Percentiles rank a stretch among this genome's conserved stretches.
Evolutionary conservation across 2,113 vertebrate genomes (phyloP).

Genomic region (Tachuris rubrigastra): DNA sequence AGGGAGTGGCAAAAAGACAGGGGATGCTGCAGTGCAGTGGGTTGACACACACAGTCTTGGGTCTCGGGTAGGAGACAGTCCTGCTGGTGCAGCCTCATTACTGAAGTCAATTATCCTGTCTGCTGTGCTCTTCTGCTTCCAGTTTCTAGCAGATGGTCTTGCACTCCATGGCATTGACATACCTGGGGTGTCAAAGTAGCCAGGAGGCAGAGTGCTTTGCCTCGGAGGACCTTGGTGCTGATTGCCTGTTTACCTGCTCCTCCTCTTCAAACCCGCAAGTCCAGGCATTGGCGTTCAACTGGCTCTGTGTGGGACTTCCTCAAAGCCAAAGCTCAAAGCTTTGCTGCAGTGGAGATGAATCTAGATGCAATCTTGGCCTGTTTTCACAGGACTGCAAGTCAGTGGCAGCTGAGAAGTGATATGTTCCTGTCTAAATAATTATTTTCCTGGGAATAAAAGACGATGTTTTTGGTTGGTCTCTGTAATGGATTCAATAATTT

Average conservation of each 20-base stretch:
- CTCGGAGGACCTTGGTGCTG: neutral
- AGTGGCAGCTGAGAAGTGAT: neutral
- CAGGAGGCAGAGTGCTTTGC: neutral
- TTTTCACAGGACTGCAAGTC: neutral
- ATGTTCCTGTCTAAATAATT: neutral
- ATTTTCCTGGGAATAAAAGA: slow-evolving; percentile 5
- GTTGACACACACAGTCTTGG: neutral
- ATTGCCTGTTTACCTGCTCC: neutral
- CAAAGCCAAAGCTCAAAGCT: neutral
- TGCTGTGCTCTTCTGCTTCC: neutral
- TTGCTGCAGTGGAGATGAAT: neutral
- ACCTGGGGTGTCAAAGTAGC: neutral
- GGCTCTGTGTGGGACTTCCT: neutral
- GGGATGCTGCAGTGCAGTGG: neutral
- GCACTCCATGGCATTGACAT: fast-evolving
- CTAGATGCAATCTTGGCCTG: neutral
- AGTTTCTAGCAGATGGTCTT: neutral
- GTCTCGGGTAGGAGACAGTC: neutral
- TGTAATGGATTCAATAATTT: neutral
- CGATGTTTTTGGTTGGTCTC: neutral
- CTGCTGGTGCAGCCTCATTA: neutral
- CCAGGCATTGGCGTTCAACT: fast-evolving
- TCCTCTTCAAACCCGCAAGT: neutral
- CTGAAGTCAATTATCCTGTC: fast-evolving
- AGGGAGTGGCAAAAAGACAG: neutral